Evolutionary conservation across 2,888 invertebrate genomes (phyloP).

Genomic region (Agonum fuliginosum): DNA sequence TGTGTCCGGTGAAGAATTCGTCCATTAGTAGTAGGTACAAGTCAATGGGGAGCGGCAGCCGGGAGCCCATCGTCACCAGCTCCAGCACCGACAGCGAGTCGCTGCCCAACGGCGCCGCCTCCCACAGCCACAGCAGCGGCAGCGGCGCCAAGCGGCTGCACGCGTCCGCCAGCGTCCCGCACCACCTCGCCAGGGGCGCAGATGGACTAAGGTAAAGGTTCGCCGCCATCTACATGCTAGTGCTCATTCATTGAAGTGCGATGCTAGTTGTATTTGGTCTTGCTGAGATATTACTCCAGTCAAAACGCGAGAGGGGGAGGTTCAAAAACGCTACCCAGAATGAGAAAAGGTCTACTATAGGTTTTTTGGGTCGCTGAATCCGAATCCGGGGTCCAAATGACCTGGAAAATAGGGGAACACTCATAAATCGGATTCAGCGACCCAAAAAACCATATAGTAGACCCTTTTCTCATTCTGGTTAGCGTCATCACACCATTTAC

Average conservation of each 20-base stretch:
- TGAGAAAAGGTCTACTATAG: no score
- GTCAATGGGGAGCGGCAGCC: slow-evolving; percentile 16
- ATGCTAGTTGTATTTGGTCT: background rate
- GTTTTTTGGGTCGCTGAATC: no score
- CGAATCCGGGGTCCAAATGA: no score
- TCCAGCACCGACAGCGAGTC: slow-evolving; percentile 67
- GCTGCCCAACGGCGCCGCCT: slow-evolving; percentile 63
- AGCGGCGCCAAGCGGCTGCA: slow-evolving; percentile 76
- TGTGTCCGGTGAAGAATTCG: slow-evolving; percentile 52
- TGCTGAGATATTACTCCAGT: no score
- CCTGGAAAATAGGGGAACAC: no score
- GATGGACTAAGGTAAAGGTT: slow-evolving; percentile 23
- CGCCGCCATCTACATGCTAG: background rate
- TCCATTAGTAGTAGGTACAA: slow-evolving; percentile 59
- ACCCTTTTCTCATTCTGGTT: no score
- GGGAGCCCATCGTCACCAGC: slow-evolving; percentile 62
- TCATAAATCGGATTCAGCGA: no score
- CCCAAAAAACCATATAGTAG: no score
- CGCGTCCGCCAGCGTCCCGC: slow-evolving; percentile 80
- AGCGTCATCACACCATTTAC: no score
- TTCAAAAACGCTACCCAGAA: no score
- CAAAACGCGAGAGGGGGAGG: no score
- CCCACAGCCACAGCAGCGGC: slow-evolving; percentile 76
- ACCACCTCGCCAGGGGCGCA: slow-evolving; percentile 76
- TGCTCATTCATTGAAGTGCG: background rate